A percentile compares a stretch with the other conserved stretches of the same genome.
phyloP scores from a whole-genome alignment of 2,113 vertebrate species.

The Echinops telfairi region DNA sequence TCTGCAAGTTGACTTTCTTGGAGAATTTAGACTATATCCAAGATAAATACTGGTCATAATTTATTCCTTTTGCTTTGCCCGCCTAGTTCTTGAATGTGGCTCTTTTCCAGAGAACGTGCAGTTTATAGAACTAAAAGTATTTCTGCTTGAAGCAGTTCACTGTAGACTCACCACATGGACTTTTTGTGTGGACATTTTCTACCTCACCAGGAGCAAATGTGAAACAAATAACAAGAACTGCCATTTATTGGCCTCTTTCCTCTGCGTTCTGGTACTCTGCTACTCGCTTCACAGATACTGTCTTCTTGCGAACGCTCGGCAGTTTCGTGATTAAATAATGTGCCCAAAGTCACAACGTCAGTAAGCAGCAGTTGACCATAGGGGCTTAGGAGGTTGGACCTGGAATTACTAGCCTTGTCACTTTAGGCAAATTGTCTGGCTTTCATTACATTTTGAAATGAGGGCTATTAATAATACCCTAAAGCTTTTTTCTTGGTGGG shows the following conservation, averaged over 20 bases:
- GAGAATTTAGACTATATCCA: conserved; percentile 69
- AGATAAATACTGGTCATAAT: conserved; percentile 77
- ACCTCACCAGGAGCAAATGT: background rate
- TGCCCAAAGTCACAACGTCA: background rate
- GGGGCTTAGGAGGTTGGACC: background rate
- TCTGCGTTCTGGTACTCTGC: conserved; percentile 27
- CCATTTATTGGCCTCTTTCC: conserved; percentile 47
- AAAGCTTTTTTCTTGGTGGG: background rate
- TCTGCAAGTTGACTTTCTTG: conserved; percentile 38
- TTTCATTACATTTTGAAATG: conserved; percentile 43
- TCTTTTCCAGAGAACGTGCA: conserved; percentile 75
- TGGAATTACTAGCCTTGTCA: conserved; percentile 3
- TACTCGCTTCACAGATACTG: conserved; percentile 46
- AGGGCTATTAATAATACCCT: conserved; percentile 7
- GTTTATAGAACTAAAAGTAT: conserved; percentile 70
- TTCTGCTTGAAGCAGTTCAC: conserved; percentile 59
- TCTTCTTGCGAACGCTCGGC: conserved; percentile 10
- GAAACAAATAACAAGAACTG: conserved; percentile 47
- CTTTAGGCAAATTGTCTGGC: conserved; percentile 17
- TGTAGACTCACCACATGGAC: conserved; percentile 19
- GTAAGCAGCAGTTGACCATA: background rate
- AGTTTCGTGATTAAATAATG: conserved; percentile 36
- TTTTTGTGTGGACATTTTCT: background rate
- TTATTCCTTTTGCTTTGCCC: conserved; percentile 75
- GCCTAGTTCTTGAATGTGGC: conserved; percentile 64